Conservation (phyloP, 2,113 vertebrate genomes). For the Grammomys surdaster region DNA sequence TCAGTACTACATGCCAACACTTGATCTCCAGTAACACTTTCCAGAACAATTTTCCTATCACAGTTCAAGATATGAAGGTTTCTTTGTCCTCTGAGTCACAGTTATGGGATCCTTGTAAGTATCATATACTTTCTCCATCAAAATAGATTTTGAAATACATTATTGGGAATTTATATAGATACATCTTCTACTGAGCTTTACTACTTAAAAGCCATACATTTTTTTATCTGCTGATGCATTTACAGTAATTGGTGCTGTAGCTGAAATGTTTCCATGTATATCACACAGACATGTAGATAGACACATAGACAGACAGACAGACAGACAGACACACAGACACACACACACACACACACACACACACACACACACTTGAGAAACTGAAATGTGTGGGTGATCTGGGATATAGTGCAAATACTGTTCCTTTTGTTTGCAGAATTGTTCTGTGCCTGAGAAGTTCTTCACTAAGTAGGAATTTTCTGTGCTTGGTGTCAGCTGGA, state of each 20-base stretch:
- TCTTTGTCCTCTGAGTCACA: not conserved
- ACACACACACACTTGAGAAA: not conserved
- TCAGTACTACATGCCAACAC: not conserved
- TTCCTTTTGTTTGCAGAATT: not conserved
- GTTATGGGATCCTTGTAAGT: not conserved
- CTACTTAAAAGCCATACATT: not conserved
- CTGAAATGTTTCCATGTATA: not conserved
- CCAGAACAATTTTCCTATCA: not conserved
- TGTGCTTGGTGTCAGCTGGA: not conserved
- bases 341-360: not conserved
- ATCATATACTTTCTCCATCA: not conserved
- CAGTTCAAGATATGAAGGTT: not conserved
- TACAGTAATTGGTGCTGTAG: not conserved
- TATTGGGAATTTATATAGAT: not conserved
- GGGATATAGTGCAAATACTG: not conserved
- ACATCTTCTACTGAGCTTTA: not conserved
- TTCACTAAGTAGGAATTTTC: not conserved
- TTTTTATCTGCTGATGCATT: not conserved
- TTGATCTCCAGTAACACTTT: not conserved
- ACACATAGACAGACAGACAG: not conserved
- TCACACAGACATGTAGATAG: not conserved
- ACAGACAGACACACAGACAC: not conserved
- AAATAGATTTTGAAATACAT: slow-evolving; percentile 17
- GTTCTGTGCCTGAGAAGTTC: not conserved
- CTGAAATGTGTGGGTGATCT: not conserved